Base-by-base conservation (phyloP, 2,888 invertebrate genomes). In the Rhagophthalmus giganteus region DNA sequence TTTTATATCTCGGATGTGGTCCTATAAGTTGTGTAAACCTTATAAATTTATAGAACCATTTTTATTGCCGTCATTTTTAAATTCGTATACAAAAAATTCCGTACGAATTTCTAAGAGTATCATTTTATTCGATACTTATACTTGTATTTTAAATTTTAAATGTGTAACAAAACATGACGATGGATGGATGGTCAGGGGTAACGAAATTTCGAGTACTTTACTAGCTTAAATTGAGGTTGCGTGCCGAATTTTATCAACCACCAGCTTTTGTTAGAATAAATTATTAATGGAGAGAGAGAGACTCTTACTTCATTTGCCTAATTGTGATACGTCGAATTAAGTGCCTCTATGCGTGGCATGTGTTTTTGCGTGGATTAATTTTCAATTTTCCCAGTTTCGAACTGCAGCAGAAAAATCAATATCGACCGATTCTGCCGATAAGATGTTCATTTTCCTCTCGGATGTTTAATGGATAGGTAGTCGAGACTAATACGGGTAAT, bases 1-100 rank as follows among this genome's bases (percentile, higher is more conserved):
- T 51, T 51, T 51, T 51, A 51, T 40, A 51, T 40, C 45, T 42
- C 45, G 51, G 49, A 41, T 49, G 49, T 49, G 41, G 42, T 42
- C 39, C 40, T 47, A 47, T 47, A 47, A 40, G 39, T 47, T 40
- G 47, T 47, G 47, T 33, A 47, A 49, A 49, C 35, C 49, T 49
- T 48, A 48, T 48, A 48, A 48, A 48, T 48, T 48, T 48, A 34
- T 40, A 40, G 34, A 48, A 48, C 27, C 48, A 24, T 27, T 48
- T 48, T 48, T 34, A 48, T 48, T 48, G 48, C 34, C 40, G 32
- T 40, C 33, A 40, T 40, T 48, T 48, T 48, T 40, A 13, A 38
- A 40, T 11, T 30, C 15, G 31, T 11, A 46, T 11, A 37, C 13
- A 24, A 24, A 30, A 37, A 30, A 14, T 20, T 28, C 14, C 13